Conservation (phyloP, 2,113 vertebrate genomes). For the Rhodinocichla rosea region DNA sequence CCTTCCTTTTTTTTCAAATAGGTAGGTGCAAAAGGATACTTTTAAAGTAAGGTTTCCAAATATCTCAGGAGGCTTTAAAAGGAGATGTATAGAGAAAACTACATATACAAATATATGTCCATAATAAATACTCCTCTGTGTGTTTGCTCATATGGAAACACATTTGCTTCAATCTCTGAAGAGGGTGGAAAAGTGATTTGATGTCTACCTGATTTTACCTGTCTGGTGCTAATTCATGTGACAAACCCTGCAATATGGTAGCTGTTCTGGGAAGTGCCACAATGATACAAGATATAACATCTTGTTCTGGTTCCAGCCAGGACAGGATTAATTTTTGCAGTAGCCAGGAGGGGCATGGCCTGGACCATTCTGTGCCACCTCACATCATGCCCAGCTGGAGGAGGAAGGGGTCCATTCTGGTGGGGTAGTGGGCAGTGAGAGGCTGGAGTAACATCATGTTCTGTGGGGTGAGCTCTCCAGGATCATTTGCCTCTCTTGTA, state of each 20-base stretch:
- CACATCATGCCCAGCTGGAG: not conserved
- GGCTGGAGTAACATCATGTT: fast-evolving
- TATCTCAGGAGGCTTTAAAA: not conserved
- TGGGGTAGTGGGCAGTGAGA: not conserved
- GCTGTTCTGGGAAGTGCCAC: not conserved
- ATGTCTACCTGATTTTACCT: not conserved
- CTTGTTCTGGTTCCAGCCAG: not conserved
- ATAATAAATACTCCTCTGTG: not conserved
- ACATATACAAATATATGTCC: not conserved
- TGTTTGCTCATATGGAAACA: not conserved
- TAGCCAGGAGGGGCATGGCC: too few species aligned
- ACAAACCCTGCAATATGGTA: not conserved
- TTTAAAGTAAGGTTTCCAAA: not conserved
- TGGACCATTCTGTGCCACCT: not conserved
- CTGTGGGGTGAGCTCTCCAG: not conserved
- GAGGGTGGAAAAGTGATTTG: not conserved
- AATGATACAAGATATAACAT: not conserved
- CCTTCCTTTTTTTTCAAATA: not conserved
- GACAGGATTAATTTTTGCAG: not conserved
- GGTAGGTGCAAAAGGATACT: not conserved
- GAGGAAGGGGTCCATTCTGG: not conserved
- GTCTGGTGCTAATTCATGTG: not conserved
- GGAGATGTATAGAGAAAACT: not conserved
- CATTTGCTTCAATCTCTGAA: not conserved
- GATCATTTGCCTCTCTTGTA: not conserved